These are phyloP conservation scores for Osmerus eperlanus DNA, from an alignment of 2,113 vertebrate genomes.

Conservation along the genomic window DNA sequence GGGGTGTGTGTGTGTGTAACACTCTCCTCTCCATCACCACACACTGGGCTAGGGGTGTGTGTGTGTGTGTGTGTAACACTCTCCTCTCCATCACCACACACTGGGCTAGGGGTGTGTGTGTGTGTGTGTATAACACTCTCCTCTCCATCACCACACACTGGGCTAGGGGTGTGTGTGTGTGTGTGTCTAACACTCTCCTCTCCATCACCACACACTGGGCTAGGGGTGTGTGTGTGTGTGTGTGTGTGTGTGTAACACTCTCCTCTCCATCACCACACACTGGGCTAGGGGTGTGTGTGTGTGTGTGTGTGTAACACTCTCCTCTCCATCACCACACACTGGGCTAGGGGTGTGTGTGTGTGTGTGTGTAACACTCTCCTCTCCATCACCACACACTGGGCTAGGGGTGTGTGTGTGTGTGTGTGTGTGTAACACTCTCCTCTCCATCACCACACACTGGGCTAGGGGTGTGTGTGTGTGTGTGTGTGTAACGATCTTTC, in stretches of 20 bases:
- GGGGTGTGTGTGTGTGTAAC: slow-evolving; percentile 18
- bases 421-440: slow-evolving; percentile 41
- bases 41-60: slow-evolving; percentile 48
- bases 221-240: slow-evolving; percentile 48
- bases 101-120: slow-evolving; percentile 46
- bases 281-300: slow-evolving; percentile 48
- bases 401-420: slow-evolving; percentile 28
- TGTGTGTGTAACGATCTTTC: slow-evolving; percentile 59
- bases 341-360: slow-evolving; percentile 45
- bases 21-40: slow-evolving; percentile 65
- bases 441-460: slow-evolving; percentile 58
- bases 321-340: slow-evolving; percentile 60
- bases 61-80: slow-evolving; percentile 11
- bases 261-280: slow-evolving; percentile 62
- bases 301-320: slow-evolving; percentile 32
- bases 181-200: slow-evolving; percentile 49
- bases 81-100: slow-evolving; percentile 64
- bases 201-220: slow-evolving; percentile 54
- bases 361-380: slow-evolving; percentile 46
- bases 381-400: slow-evolving; percentile 55
- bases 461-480: slow-evolving; percentile 16
- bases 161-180: slow-evolving; percentile 44
- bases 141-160: slow-evolving; percentile 59
- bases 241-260: slow-evolving; percentile 27
- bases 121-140: slow-evolving; percentile 35